Evolutionary conservation across 2,888 invertebrate genomes (phyloP), one percentile per base, ranked within the genome.

Genomic region (Perdita meconis): DNA sequence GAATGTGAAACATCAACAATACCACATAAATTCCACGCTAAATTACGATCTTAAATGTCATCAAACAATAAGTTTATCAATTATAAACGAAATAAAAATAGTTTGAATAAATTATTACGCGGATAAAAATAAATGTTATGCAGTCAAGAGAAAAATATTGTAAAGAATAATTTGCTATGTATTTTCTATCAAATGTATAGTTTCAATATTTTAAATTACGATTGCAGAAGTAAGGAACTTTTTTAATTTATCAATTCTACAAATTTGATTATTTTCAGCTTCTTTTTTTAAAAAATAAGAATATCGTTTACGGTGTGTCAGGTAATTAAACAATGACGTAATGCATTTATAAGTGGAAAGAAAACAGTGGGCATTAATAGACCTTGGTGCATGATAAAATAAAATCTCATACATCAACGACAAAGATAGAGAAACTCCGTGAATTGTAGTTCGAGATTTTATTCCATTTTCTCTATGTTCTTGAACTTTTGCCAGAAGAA

Each of bases 1-100:
- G 44, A 26, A 8, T 40, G 26, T 1, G 22, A 19, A 42, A 51
- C 63, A 22, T 59, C 74, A 19, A 50, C 30, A 40, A 38, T 34
- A 19, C 65, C 65, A 30, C 26, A 51, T 19, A 50, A 24, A 24
- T 44, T 16, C 56, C 24, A 1, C 42, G 24, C 30, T 22, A 55
- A 24, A 13, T 44, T 36, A 8, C 12, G 24, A 44, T 42, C 51
- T 53, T 34, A 12, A n/a, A 16, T 10, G 34, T 10, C 16, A 30
- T 2, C 1, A 8, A 34, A 16, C 22, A 24, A n/a, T n/a, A n/a
- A n/a, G n/a, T n/a, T n/a, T n/a, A n/a, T n/a, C n/a, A n/a, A 53
- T 42, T 40, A 5, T 16, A 30, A 10, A 30, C 10, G 0, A 3
- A 16, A 12, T 26, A 12, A 30, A n/a, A n/a, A 12, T 12, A 47